These are phyloP conservation scores for Hydrocynus forskahlii DNA, from an alignment of 2,797 vertebrate genomes.

Conservation along the genomic window DNA sequence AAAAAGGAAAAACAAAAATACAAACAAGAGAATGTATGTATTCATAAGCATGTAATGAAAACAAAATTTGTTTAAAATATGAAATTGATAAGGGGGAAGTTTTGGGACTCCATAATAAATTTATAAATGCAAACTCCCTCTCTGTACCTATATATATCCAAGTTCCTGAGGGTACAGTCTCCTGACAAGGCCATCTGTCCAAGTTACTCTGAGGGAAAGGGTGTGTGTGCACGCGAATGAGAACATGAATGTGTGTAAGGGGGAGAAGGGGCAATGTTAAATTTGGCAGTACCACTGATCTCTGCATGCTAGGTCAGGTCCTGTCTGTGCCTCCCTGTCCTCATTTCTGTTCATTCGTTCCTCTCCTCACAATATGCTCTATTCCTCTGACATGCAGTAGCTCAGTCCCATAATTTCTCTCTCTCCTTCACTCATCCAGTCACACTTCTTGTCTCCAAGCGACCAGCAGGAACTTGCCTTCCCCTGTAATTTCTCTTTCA, in stretches of 20 bases:
- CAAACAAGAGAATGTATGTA: too few species aligned
- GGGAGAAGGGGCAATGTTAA: constrained; percentile 4
- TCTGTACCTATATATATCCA: too few species aligned
- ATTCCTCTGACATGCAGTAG: neutral
- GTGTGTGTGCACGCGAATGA: constrained; percentile 3
- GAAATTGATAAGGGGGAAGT: too few species aligned
- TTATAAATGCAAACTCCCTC: too few species aligned
- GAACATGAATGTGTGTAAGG: constrained; percentile 17
- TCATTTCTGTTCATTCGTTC: constrained; percentile 14
- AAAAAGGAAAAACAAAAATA: too few species aligned
- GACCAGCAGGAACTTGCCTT: neutral
- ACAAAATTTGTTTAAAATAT: too few species aligned
- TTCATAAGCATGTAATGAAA: too few species aligned
- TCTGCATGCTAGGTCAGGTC: constrained; percentile 25
- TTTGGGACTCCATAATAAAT: too few species aligned
- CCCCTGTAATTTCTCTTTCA: neutral
- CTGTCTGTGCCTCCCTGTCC: neutral
- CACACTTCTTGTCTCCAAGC: too few species aligned
- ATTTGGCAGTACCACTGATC: constrained; percentile 26
- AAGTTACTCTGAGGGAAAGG: constrained; percentile 1
- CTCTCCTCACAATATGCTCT: neutral
- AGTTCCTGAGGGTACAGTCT: constrained; percentile 13
- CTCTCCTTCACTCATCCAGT: too few species aligned
- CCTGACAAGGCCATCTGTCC: constrained; percentile 22
- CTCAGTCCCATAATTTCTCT: too few species aligned